These are phyloP conservation scores for Thripadectes ignobilis DNA, from an alignment of 2,797 vertebrate species.

Conservation along the genomic window DNA sequence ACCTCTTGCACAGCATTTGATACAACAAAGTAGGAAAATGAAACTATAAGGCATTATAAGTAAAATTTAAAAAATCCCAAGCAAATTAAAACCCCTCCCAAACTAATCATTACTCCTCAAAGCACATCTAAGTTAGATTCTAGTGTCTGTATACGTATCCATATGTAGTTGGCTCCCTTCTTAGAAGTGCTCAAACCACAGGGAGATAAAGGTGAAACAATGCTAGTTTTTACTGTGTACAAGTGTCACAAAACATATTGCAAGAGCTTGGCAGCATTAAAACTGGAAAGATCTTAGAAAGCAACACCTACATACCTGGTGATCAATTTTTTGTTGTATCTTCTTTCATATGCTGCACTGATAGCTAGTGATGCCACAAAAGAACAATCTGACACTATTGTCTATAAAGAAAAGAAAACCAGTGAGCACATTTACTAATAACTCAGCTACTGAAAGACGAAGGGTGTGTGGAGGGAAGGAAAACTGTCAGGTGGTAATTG, in stretches of 20 bases:
- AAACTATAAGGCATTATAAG: background rate
- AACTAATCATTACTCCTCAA: background rate
- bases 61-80: background rate
- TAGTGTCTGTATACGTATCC: background rate
- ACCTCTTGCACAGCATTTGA: background rate
- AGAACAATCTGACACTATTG: slow-evolving; percentile 98
- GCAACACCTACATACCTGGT: slow-evolving; percentile 84
- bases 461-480: background rate
- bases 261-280: background rate
- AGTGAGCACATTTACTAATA: background rate
- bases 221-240: background rate
- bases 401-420: slow-evolving; percentile 76
- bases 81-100: background rate
- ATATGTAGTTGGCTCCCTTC: background rate
- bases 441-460: background rate
- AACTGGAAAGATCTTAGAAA: background rate
- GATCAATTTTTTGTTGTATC: slow-evolving; percentile 96
- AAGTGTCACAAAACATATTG: background rate
- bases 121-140: background rate
- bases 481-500: background rate
- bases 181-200: background rate
- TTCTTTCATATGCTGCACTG: slow-evolving; percentile 95
- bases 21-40: background rate
- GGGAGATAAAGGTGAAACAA: background rate
- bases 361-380: slow-evolving; percentile 97